Evolutionary conservation across 2,113 vertebrate genomes (phyloP).

Genomic region (Marmota flaviventris): DNA sequence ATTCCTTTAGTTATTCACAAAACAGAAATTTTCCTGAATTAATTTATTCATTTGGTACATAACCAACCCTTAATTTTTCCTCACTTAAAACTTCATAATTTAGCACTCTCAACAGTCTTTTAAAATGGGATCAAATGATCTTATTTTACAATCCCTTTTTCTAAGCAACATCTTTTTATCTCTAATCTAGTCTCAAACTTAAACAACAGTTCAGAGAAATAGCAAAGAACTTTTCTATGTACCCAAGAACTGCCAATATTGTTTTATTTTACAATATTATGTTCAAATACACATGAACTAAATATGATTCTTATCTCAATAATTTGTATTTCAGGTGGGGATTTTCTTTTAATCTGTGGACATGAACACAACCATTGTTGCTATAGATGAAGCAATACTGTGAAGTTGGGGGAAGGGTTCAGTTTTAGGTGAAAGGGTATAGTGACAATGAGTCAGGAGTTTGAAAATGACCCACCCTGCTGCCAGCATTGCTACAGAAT

Average conservation of each 20-base stretch:
- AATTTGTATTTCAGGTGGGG: slow-evolving; percentile 9
- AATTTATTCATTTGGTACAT: slow-evolving; percentile 50
- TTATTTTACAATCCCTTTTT: slow-evolving; percentile 51
- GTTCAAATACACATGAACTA: slow-evolving; percentile 57
- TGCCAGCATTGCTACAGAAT: slow-evolving; percentile 74
- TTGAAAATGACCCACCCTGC: slow-evolving; percentile 66
- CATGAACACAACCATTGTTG: neutral
- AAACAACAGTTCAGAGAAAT: slow-evolving; percentile 53
- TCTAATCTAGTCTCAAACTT: slow-evolving; percentile 36
- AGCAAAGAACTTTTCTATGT: slow-evolving; percentile 27
- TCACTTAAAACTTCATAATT: slow-evolving; percentile 54
- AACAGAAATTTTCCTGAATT: slow-evolving; percentile 57
- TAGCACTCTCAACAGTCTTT: slow-evolving; percentile 25
- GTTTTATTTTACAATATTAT: slow-evolving; percentile 51
- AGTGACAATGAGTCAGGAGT: slow-evolving; percentile 78
- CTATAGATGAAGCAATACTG: slow-evolving; percentile 45
- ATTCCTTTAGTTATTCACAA: slow-evolving; percentile 52
- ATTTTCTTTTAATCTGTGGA: slow-evolving; percentile 51
- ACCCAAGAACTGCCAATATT: slow-evolving; percentile 6
- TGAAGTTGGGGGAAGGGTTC: neutral
- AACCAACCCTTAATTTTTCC: slow-evolving; percentile 47
- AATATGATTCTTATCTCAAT: neutral
- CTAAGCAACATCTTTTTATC: slow-evolving; percentile 45
- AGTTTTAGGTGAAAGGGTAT: slow-evolving; percentile 68
- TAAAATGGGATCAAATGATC: slow-evolving; percentile 36